Conservation (phyloP, 2,888 invertebrate genomes). For the Phasia obesa region DNA sequence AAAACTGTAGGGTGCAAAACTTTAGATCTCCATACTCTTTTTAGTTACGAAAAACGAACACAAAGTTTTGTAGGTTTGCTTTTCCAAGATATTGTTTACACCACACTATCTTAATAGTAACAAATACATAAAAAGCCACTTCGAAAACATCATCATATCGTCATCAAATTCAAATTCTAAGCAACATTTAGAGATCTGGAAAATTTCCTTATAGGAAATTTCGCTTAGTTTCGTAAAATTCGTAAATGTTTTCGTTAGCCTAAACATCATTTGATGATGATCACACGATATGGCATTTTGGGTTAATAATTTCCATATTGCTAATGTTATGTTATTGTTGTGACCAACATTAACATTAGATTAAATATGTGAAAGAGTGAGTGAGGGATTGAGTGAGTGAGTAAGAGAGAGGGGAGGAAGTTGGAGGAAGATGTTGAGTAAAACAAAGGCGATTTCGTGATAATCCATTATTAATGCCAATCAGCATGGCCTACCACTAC, state of each 20-base stretch:
- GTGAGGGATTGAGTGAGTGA: no score
- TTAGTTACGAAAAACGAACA: constrained; percentile 70
- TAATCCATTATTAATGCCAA: constrained; percentile 83
- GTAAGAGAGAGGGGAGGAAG: neutral
- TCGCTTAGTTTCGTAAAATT: constrained; percentile 17
- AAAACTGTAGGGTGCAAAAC: no score
- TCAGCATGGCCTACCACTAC: constrained; percentile 78
- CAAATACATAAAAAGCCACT: constrained; percentile 1
- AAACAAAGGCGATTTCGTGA: constrained; percentile 80
- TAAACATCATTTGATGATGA: constrained; percentile 75
- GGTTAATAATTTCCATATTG: constrained; percentile 79
- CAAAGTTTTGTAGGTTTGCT: constrained; percentile 57
- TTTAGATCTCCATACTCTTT: neutral
- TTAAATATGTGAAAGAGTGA: neutral
- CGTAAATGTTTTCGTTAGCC: constrained; percentile 16
- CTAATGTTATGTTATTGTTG: constrained; percentile 71
- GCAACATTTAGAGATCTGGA: constrained; percentile 25
- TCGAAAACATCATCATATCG: constrained; percentile 44
- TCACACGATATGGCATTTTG: constrained; percentile 79
- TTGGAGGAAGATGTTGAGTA: neutral
- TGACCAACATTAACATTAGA: constrained; percentile 54
- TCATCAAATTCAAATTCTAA: constrained; percentile 52
- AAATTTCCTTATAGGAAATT: neutral
- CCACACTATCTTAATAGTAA: constrained; percentile 52
- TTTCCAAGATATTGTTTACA: constrained; percentile 42